Base-by-base conservation (phyloP, 2,888 invertebrate genomes). In the Chaetogeoica ovagalla region DNA sequence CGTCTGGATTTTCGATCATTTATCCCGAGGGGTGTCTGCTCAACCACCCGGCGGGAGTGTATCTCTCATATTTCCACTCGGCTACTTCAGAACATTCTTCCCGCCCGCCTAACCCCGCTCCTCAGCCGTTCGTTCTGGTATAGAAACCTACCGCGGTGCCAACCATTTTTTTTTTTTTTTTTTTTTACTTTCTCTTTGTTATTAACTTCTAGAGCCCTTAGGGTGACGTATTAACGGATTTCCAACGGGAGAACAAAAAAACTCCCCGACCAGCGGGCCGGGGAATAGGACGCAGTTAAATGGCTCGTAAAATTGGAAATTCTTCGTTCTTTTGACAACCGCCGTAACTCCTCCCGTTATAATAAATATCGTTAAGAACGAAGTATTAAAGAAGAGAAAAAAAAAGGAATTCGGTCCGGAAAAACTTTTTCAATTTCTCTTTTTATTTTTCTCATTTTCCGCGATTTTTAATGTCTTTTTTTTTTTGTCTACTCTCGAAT, bases 221-320 rank as follows among this genome's bases (percentile, higher is more conserved):
- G 69, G 77, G 70, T 77, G 70, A 70, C 69, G 77, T 70, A 77
- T 77, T 77, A 77, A 60, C 79, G 71, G 71, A 71, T 79, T 71
- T 71, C 23, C 48, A 71, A 71, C 63, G 23, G 30, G 62, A 39
- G 17, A 37, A 70, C 70, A 63, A 68, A 77, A 70, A 69, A 69
- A 43, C 4, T 4, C 30, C 30, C n/a, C n/a, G 39, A 39, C 60
- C 48, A 30, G 55, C 21, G 30, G 63, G 39, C 66, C 66, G n/a
- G 23, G 39, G 60, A 57, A 55, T 39, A 79, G 79, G 48, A 79
- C 70, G 79, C 30, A 30, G 30, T 79, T 79, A 71, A 79, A 79
- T 79, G 79, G 79, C 79, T 79, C 79, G 79, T 79, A 79, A 79
- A 79, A 79, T 79, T 79, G 79, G 79, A 79, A 79, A 79, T 71